phyloP scores from a whole-genome alignment of 1,140 invertebrate genomes.

The Aphelenchoides fujianensis region DNA sequence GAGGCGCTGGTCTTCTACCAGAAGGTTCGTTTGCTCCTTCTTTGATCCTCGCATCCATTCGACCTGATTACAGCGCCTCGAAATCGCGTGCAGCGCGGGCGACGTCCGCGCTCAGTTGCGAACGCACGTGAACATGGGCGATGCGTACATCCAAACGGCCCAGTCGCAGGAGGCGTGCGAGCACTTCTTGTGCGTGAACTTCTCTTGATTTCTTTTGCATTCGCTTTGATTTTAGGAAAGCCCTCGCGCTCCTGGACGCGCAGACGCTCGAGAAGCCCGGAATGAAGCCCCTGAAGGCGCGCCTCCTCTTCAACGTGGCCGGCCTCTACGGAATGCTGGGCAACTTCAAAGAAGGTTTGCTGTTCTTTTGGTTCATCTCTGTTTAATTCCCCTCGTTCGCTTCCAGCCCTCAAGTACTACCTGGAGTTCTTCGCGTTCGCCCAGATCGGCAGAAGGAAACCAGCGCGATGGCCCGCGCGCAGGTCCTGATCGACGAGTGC shows the following conservation, averaged over 20 bases:
- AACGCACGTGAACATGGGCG: conserved; percentile 93
- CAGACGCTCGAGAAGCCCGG: not conserved
- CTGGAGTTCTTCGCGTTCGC: no score
- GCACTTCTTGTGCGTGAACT: conserved; percentile 79
- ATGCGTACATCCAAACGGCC: conserved; percentile 89
- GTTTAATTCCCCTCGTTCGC: no score
- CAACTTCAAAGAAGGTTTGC: not conserved
- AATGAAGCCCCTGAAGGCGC: not conserved
- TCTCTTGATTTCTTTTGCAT: no score
- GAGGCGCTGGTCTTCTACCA: conserved; percentile 65
- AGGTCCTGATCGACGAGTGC: no score
- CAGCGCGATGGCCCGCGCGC: no score
- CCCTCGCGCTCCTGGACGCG: not conserved
- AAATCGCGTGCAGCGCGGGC: conserved; percentile 78
- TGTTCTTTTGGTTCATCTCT: no score
- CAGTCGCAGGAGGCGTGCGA: conserved; percentile 82
- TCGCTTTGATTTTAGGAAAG: no score
- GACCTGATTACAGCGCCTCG: conserved; percentile 84
- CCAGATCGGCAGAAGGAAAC: no score
- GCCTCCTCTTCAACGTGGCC: not conserved
- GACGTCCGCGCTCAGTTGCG: conserved; percentile 86
- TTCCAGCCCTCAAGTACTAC: no score
- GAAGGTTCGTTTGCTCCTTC: conserved; percentile 82
- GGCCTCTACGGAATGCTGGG: not conserved
- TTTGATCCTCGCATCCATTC: not conserved